phyloP scores from a whole-genome alignment of 1,140 invertebrate genomes.

The Ceratina japonica region DNA sequence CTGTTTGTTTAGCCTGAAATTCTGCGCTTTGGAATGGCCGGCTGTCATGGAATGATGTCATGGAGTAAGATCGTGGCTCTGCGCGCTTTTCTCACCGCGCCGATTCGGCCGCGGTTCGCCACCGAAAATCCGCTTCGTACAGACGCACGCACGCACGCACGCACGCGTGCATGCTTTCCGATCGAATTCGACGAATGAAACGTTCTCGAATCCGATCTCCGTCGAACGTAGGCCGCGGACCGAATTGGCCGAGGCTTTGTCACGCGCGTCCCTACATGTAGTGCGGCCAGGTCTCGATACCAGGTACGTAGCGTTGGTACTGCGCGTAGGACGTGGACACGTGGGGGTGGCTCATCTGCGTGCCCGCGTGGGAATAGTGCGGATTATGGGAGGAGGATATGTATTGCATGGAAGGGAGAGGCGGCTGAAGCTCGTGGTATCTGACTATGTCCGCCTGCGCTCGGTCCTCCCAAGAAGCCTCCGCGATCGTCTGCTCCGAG shows the following conservation, averaged over 20 bases:
- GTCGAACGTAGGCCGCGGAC: background rate
- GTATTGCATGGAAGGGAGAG: constrained; percentile 73
- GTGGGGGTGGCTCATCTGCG: constrained; percentile 63
- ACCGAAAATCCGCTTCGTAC: background rate
- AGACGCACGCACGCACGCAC: background rate
- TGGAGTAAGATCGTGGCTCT: constrained; percentile 68
- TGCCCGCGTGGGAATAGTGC: constrained; percentile 66
- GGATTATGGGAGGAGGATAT: constrained; percentile 66
- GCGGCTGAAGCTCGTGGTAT: constrained; percentile 80
- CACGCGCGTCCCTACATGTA: constrained; percentile 59
- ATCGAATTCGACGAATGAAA: background rate
- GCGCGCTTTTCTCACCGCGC: background rate
- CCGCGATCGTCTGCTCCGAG: constrained; percentile 61
- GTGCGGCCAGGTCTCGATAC: constrained; percentile 73
- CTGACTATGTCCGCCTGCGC: constrained; percentile 76
- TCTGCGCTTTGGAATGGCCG: constrained; percentile 73
- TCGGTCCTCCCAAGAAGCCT: constrained; percentile 70
- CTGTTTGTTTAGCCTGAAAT: constrained; percentile 76
- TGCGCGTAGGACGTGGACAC: constrained; percentile 65
- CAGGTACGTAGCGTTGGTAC: constrained; percentile 73
- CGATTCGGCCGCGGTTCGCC: background rate
- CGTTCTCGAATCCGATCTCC: background rate
- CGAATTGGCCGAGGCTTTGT: background rate
- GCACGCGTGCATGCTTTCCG: too few relatives aligned
- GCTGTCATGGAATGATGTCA: constrained; percentile 80